Base-by-base conservation (phyloP, 2,113 vertebrate species). In the Symphodus melops region DNA sequence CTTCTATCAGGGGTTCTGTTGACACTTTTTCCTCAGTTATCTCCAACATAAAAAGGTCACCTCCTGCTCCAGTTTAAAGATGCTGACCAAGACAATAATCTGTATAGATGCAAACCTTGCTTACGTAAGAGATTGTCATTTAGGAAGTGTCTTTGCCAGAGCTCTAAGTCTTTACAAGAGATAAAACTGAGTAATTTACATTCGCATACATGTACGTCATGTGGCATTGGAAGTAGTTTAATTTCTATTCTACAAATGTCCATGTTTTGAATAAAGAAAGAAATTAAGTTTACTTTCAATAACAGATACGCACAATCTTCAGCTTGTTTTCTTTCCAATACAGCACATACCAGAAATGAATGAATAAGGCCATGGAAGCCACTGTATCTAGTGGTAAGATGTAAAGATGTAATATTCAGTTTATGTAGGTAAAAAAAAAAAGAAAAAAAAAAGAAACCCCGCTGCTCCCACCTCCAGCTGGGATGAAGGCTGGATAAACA, bases 281-380 rank as follows among this genome's bases (percentile, higher is more conserved):
- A 82, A 69, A 12, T 60, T 74, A 55, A 83, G 56, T 33, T 75
- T 33, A 67, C 70, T 81, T 68, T 19, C 14, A 53, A 37, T 19
- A 55, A 2, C 77, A 82, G 66, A 88, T 72, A 74, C 71, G 75
- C 81, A 83, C 79, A 86, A 89, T 88, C 78, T 69, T 86, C 33
- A 73, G 39, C 58, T 81, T 75, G 3, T 74, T 37, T 14, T 42
- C 49, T 62, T 71, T 77, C 41, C 41, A 49, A 68, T 83, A 36
- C 56, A 65, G 20, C 55, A 17, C 14, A 44, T 36, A 51, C 59
- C 20, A 25, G 41, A 58, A 51, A 57, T 14, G 48, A 58, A 14
- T 68, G 68, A 73, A 62, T 78, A 86, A 84, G 80, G 84, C 80
- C 70, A 62, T 75, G n/a, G 41, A 79, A 80, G 84, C 76, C 69